These are phyloP conservation scores for Epistrophe eligans DNA, from an alignment of 2,888 invertebrate species.

Conservation along the genomic window DNA sequence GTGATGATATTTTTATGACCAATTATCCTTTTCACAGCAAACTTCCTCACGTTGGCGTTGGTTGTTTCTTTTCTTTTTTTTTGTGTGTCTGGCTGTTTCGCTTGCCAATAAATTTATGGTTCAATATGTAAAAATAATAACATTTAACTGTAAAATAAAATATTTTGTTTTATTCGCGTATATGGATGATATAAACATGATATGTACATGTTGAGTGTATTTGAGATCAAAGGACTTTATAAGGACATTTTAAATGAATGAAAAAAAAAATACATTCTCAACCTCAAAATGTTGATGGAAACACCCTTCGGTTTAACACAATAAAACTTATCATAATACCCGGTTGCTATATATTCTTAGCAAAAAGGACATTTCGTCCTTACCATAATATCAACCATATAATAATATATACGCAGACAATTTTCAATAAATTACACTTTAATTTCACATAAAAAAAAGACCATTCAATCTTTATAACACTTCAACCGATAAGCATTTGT, in stretches of 20 bases:
- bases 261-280: not conserved
- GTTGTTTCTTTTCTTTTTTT: not conserved
- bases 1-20: conserved; percentile 71
- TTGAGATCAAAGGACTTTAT: conserved; percentile 13
- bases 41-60: conserved; percentile 28
- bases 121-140: conserved; percentile 35
- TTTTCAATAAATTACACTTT: conserved; percentile 53
- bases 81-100: not conserved
- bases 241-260: conserved; percentile 18
- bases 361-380: conserved; percentile 23
- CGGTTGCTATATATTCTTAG: not conserved
- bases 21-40: conserved; percentile 65
- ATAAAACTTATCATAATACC: not conserved
- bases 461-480: conserved; percentile 53
- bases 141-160: not conserved
- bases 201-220: too few species aligned
- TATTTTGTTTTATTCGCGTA: not conserved
- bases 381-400: not conserved
- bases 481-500: conserved; percentile 59
- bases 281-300: conserved; percentile 8
- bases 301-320: not conserved
- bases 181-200: not conserved
- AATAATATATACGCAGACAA: conserved; percentile 6
- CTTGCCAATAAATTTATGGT: conserved; percentile 46
- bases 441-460: conserved; percentile 39